These are phyloP conservation scores for Cantharis rufa DNA, from an alignment of 2,888 invertebrate genomes.

Conservation along the genomic window DNA sequence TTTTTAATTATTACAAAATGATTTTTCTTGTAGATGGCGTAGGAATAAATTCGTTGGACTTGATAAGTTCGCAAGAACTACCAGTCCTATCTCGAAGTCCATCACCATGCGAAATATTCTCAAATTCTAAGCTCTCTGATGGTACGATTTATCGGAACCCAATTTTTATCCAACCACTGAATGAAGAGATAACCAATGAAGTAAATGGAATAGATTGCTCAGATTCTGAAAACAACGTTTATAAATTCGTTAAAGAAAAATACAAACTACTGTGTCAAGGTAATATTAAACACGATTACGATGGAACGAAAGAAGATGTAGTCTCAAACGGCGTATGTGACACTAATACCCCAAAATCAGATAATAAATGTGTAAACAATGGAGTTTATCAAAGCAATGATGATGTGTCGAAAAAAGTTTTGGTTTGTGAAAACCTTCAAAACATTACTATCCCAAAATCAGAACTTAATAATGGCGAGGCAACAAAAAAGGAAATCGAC, in stretches of 20 bases:
- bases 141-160: background rate
- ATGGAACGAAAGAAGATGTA: background rate
- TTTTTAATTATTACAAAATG: too few species aligned
- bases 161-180: background rate
- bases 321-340: background rate
- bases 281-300: background rate
- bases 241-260: background rate
- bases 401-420: background rate
- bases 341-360: background rate
- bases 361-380: background rate
- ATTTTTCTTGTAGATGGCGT: background rate
- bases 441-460: background rate
- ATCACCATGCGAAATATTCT: background rate
- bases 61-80: background rate
- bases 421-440: background rate
- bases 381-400: background rate
- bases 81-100: background rate
- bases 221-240: background rate
- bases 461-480: background rate
- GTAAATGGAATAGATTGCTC: background rate
- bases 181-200: background rate
- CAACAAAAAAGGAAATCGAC: background rate
- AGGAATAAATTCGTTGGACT: background rate
- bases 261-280: background rate
- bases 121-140: background rate